Evolutionary conservation across 2,113 vertebrate species (phyloP).

Genomic region (Chionis minor): DNA sequence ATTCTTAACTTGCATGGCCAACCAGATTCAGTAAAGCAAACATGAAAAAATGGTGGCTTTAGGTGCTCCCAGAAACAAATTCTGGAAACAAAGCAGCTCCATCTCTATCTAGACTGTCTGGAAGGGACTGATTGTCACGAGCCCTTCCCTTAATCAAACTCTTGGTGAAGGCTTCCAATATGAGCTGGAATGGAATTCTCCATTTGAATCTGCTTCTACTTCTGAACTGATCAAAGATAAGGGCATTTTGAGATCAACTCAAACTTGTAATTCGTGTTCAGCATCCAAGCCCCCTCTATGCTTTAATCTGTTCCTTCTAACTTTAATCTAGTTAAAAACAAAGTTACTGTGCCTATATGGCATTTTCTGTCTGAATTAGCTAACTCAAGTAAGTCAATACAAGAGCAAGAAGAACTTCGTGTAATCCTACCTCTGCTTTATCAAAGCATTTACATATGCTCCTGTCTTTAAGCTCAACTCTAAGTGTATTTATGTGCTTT

Average conservation of each 20-base stretch:
- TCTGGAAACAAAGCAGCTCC: not conserved
- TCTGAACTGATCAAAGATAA: not conserved
- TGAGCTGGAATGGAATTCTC: not conserved
- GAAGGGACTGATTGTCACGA: not conserved
- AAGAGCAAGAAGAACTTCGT: not conserved
- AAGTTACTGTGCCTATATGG: not conserved
- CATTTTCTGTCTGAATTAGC: not conserved
- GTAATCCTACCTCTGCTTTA: constrained; percentile 12
- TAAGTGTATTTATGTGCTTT: constrained; percentile 32
- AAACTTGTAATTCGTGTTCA: not conserved
- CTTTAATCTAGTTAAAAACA: constrained; percentile 15
- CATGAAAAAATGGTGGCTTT: not conserved
- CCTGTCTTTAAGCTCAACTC: constrained; percentile 10
- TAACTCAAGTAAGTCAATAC: not conserved
- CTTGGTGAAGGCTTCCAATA: not conserved
- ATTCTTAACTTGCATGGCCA: not conserved
- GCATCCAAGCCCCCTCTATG: not conserved
- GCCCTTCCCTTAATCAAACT: not conserved
- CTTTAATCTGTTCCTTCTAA: constrained; percentile 16
- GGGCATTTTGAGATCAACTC: not conserved
- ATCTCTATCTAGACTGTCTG: not conserved
- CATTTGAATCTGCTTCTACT: not conserved
- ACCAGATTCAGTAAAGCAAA: not conserved
- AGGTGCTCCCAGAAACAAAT: not conserved
- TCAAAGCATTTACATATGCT: constrained; percentile 43